Evolutionary conservation across 2,888 invertebrate genomes (phyloP).

Genomic region (Limnephilus marmoratus): DNA sequence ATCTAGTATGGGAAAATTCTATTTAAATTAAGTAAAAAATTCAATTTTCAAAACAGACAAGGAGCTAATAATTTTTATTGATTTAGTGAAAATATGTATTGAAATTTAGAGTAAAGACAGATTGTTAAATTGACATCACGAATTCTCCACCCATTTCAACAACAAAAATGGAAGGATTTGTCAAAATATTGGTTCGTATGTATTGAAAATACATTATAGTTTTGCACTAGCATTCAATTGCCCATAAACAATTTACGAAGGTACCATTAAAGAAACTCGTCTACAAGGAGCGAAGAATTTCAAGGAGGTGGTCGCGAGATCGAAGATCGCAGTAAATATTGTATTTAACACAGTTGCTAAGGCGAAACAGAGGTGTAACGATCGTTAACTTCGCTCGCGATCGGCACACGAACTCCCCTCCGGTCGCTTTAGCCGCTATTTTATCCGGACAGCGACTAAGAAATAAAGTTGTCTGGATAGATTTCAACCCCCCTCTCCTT

Average conservation of each 20-base stretch:
- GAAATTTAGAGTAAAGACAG: too few relatives aligned
- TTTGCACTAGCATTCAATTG: neutral
- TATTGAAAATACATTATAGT: too few relatives aligned
- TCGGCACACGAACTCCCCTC: conserved; percentile 16
- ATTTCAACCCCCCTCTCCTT: neutral
- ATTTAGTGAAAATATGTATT: too few relatives aligned
- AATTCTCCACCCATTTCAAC: too few relatives aligned
- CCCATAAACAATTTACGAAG: neutral
- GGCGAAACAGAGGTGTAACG: conserved; percentile 1
- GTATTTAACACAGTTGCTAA: conserved; percentile 19
- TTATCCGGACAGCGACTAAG: conserved; percentile 1
- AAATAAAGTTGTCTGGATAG: conserved; percentile 2
- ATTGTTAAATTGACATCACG: too few relatives aligned
- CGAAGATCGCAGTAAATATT: conserved; percentile 25
- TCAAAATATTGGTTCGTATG: too few relatives aligned
- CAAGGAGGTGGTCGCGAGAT: neutral
- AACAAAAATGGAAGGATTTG: too few relatives aligned
- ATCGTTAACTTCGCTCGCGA: conserved; percentile 38
- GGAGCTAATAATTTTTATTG: too few relatives aligned
- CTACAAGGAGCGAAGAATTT: conserved; percentile 18
- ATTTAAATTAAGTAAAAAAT: too few relatives aligned
- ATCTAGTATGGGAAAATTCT: too few relatives aligned
- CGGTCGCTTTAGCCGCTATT: conserved; percentile 29
- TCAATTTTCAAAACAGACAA: too few relatives aligned
- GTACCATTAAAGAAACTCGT: neutral